These are phyloP conservation scores for Maconellicoccus hirsutus DNA, from an alignment of 1,140 invertebrate species.

Conservation along the genomic window DNA sequence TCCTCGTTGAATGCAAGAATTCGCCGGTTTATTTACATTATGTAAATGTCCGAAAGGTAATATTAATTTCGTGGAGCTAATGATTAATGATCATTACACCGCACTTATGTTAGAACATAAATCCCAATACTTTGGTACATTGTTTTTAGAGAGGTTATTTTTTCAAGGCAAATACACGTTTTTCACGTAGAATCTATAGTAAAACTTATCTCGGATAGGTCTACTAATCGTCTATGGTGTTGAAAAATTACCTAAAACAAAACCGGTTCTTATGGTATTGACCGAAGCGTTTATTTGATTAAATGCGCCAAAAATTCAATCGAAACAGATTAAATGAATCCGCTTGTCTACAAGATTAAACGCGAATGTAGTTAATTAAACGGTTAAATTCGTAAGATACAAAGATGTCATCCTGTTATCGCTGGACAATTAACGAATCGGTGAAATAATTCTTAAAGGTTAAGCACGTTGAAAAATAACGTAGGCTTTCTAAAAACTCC, in stretches of 20 bases:
- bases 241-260: neutral
- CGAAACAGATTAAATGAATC: neutral
- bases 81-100: neutral
- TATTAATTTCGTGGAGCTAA: neutral
- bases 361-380: neutral
- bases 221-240: neutral
- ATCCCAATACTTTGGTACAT: neutral
- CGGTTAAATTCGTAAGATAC: neutral
- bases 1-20: too few species aligned
- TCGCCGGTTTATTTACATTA: constrained; percentile 3
- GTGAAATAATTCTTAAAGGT: too few species aligned
- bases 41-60: neutral
- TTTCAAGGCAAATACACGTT: neutral
- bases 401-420: neutral
- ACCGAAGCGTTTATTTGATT: neutral
- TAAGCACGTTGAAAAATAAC: too few species aligned
- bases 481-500: too few species aligned
- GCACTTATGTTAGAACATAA: too few species aligned
- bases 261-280: neutral
- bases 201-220: neutral
- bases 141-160: neutral
- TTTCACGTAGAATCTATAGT: neutral
- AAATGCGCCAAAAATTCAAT: neutral
- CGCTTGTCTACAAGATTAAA: neutral
- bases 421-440: neutral